Conservation (phyloP, 1,140 invertebrate genomes). For the Zaprionus nigranus region DNA sequence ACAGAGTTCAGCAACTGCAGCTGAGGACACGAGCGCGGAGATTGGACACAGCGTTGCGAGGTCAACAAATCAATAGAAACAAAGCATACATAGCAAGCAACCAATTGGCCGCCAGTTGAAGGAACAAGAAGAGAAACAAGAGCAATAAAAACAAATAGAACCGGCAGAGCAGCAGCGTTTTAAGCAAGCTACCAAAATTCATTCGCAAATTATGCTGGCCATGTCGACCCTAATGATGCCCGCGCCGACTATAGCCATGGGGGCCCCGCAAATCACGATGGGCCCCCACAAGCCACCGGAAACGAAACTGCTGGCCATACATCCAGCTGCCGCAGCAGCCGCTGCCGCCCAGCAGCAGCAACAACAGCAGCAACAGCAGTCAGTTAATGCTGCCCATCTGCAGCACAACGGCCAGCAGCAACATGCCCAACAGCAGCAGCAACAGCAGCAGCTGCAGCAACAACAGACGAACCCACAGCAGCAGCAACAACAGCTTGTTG, state of each 20-base stretch:
- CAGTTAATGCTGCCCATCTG: slow-evolving; percentile 67
- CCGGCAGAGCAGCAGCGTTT: not conserved
- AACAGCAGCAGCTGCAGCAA: slow-evolving; percentile 58
- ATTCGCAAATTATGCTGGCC: slow-evolving; percentile 84
- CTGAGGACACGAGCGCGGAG: slow-evolving; percentile 41
- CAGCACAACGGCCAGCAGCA: slow-evolving; percentile 82
- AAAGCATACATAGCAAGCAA: slow-evolving; percentile 24
- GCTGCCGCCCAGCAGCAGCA: slow-evolving; percentile 73
- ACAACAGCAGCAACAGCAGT: slow-evolving; percentile 74
- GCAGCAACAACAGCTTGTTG: slow-evolving; percentile 63
- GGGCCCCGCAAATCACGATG: slow-evolving; percentile 83
- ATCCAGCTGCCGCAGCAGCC: slow-evolving; percentile 78
- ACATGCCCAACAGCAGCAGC: slow-evolving; percentile 67
- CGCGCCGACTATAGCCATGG: slow-evolving; percentile 83
- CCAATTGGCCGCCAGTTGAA: slow-evolving; percentile 37
- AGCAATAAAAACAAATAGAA: slow-evolving; percentile 9
- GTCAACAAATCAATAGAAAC: slow-evolving; percentile 70
- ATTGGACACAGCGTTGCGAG: slow-evolving; percentile 30
- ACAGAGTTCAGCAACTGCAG: slow-evolving; percentile 68
- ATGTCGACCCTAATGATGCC: slow-evolving; percentile 85
- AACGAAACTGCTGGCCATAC: slow-evolving; percentile 83
- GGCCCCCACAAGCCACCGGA: slow-evolving; percentile 84
- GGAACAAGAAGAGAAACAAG: slow-evolving; percentile 20
- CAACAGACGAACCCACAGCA: slow-evolving; percentile 54
- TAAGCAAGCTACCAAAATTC: slow-evolving; percentile 69